Percentiles rank a stretch among this genome's conserved stretches.
phyloP scores from a whole-genome alignment of 2,113 vertebrate genomes.

The Lethenteron reissneri region DNA sequence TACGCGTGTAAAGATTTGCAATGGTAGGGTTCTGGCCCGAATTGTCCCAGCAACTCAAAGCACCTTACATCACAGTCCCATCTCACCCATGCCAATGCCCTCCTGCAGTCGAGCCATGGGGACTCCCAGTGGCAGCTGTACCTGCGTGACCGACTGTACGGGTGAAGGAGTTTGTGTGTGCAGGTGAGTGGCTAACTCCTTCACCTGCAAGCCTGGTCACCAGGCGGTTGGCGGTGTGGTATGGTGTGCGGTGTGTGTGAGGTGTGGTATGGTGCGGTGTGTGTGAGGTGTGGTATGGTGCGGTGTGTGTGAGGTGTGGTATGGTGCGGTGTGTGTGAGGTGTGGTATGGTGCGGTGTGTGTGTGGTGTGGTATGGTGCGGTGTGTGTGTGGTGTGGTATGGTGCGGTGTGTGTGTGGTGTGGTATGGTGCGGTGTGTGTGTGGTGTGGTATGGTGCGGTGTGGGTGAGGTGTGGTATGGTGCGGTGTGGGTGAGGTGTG shows the following conservation, averaged over 20 bases:
- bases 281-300: neutral
- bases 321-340: neutral
- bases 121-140: too few species aligned
- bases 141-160: too few species aligned
- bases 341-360: neutral
- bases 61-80: too few species aligned
- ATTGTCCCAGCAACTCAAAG: too few species aligned
- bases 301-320: neutral
- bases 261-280: neutral
- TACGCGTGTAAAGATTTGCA: too few species aligned
- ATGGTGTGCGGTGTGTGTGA: slow-evolving; percentile 15
- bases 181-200: too few species aligned
- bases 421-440: neutral
- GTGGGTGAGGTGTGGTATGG: neutral
- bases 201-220: slow-evolving; percentile 38
- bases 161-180: too few species aligned
- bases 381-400: too few species aligned
- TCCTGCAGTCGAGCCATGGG: too few species aligned
- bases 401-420: neutral
- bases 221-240: slow-evolving; percentile 31
- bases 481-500: neutral
- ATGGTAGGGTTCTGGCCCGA: too few species aligned
- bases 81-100: too few species aligned
- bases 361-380: neutral
- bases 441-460: neutral